Evolutionary conservation across 2,113 vertebrate species (phyloP), one percentile per base, ranked within the genome.

Genomic region (Triplophysa dalaica): DNA sequence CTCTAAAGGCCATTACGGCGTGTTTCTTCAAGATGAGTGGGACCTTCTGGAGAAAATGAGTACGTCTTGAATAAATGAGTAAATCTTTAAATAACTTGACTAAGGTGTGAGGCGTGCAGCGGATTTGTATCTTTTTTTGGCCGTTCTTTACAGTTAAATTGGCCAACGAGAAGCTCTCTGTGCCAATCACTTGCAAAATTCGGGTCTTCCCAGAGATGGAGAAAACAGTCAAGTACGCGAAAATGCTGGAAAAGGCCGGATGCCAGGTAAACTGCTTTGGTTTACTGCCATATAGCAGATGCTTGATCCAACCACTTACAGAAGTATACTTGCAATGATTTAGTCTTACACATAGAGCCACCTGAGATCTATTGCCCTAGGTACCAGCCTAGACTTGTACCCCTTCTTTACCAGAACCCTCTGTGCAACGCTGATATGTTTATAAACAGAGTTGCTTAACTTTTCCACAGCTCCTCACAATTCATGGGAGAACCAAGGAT

Each of bases 121-220:
- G 4, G 64, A 38, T 41, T 5, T n/a, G 62, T 29, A 1, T 48
- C 12, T 41, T 10, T 67, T 60, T 14, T 11, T 8, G 14, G 58
- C 17, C 60, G 22, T 76, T 14, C 82, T 82, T 81, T 82, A 69
- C 89, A 98, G 98, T 99, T 88, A 90, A 93, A 80, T 87, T 96
- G 88, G 98, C 96, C 81, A 90, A 97, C 0, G 94, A 98, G 88
- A 97, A 94, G 82, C 93, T 99, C 68, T 95, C 96, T 0, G 96
- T 99, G 85, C 98, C 98, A 0, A 89, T 99, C 90, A 99, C 98
- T 0, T 99, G 98, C 89, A 99, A 99, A 92, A 98, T 99, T 90
- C 94, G 98, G 0, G 94, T 99, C 82, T 99, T 99, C 86, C 90
- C 94, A 13, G 97, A 98, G 87, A 84, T 98, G 19, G 95, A 95